Conservation (phyloP, 2,888 invertebrate genomes). For the Andrena praecox region DNA sequence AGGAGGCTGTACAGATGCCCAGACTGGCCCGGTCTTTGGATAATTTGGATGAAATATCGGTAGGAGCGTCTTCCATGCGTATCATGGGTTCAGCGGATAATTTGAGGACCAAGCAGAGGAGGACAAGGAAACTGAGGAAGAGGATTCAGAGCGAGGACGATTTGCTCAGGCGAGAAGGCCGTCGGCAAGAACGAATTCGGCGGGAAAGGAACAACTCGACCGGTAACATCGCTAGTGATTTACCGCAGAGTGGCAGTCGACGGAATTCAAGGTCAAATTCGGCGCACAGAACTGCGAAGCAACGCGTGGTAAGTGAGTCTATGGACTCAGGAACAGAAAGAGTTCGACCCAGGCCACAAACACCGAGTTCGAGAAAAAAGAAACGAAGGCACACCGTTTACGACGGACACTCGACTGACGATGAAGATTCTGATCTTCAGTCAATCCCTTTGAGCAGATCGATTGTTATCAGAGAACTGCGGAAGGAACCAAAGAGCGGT, state of each 20-base stretch:
- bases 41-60: constrained; percentile 76
- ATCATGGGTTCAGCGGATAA: constrained; percentile 80
- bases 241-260: constrained; percentile 6
- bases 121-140: constrained; percentile 71
- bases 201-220: constrained; percentile 63
- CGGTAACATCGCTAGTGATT: constrained; percentile 49
- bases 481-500: constrained; percentile 78
- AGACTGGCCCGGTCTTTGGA: constrained; percentile 86
- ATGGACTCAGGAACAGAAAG: constrained; percentile 62
- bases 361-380: constrained; percentile 81
- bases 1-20: constrained; percentile 92
- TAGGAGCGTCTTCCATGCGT: constrained; percentile 75
- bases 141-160: constrained; percentile 80
- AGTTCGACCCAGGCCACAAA: constrained; percentile 73
- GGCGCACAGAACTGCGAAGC: constrained; percentile 47
- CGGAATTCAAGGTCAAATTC: constrained; percentile 13
- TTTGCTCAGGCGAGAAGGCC: constrained; percentile 74
- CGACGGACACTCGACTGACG: constrained; percentile 83
- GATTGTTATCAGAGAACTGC: constrained; percentile 74
- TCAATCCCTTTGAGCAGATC: constrained; percentile 41
- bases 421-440: constrained; percentile 84
- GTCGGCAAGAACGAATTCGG: constrained; percentile 75
- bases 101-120: constrained; percentile 75
- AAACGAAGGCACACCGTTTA: constrained; percentile 83
- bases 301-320: constrained; percentile 53